Conservation (phyloP, 2,797 vertebrate genomes). For the Cottoperca gobio region DNA sequence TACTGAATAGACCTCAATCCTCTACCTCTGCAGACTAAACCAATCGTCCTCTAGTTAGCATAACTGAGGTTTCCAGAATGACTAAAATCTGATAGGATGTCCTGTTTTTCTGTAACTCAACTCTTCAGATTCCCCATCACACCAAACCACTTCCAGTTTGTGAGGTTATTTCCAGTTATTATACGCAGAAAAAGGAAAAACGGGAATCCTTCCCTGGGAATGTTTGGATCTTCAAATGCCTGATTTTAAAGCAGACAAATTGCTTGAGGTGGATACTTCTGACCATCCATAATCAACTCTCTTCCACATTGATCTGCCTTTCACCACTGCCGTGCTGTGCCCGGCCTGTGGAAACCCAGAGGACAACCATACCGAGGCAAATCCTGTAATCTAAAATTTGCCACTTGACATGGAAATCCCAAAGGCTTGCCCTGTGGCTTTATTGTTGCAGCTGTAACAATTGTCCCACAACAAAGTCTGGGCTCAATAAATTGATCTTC, state of each 20-base stretch:
- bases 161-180: constrained; percentile 75
- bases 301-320: constrained; percentile 67
- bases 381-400: constrained; percentile 74
- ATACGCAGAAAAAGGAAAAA: constrained; percentile 69
- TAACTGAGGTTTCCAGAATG: constrained; percentile 64
- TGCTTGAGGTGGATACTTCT: constrained; percentile 71
- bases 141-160: constrained; percentile 62
- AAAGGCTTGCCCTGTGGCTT: constrained; percentile 61
- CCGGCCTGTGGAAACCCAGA: constrained; percentile 74
- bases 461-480: constrained; percentile 64
- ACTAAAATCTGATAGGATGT: constrained; percentile 52
- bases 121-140: constrained; percentile 48
- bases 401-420: constrained; percentile 70
- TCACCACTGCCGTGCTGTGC: constrained; percentile 62
- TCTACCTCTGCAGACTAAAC: constrained; percentile 49
- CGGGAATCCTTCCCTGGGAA: constrained; percentile 67
- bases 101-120: constrained; percentile 67
- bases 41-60: constrained; percentile 46
- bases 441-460: constrained; percentile 76
- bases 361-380: constrained; percentile 60
- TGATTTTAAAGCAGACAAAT: constrained; percentile 76
- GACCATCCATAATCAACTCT: constrained; percentile 79
- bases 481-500: constrained; percentile 56
- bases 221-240: constrained; percentile 64
- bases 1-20: constrained; percentile 11